Evolutionary conservation across 2,888 invertebrate genomes (phyloP).

Genomic region (Dryadula phaetusa): DNA sequence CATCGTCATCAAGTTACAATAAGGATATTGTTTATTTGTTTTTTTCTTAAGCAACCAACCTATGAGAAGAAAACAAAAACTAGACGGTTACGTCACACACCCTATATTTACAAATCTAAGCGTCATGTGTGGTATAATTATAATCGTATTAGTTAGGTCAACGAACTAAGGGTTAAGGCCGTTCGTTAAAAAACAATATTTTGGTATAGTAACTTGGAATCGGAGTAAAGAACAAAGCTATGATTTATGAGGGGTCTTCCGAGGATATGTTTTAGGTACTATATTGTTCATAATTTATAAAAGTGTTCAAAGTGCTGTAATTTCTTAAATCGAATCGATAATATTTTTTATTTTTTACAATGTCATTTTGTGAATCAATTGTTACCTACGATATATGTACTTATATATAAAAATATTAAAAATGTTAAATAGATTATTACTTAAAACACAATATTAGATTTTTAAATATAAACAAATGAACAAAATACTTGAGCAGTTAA

Average conservation of each 20-base stretch:
- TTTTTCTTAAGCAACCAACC: slow-evolving; percentile 29
- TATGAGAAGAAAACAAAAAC: slow-evolving; percentile 44
- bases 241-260: slow-evolving; percentile 21
- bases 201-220: slow-evolving; percentile 41
- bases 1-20: neutral
- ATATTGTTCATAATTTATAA: slow-evolving; percentile 4
- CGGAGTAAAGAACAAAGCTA: neutral
- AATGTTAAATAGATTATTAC: too few species aligned
- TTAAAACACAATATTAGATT: too few species aligned
- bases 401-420: too few species aligned
- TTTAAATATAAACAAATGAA: too few species aligned
- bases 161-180: slow-evolving; percentile 72
- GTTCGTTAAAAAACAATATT: slow-evolving; percentile 51
- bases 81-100: slow-evolving; percentile 64
- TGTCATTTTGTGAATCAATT: too few species aligned
- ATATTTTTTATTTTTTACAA: too few species aligned
- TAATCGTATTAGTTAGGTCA: slow-evolving; percentile 82
- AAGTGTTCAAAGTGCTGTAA: neutral
- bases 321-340: too few species aligned
- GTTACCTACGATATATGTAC: too few species aligned
- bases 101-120: slow-evolving; percentile 74
- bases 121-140: slow-evolving; percentile 70
- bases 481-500: slow-evolving; percentile 30
- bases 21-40: slow-evolving; percentile 22
- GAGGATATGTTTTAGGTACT: slow-evolving; percentile 13